Percentiles rank a stretch among this genome's conserved stretches.
Conservation (phyloP, 2,113 vertebrate species). For the Thamnophis sirtalis region DNA sequence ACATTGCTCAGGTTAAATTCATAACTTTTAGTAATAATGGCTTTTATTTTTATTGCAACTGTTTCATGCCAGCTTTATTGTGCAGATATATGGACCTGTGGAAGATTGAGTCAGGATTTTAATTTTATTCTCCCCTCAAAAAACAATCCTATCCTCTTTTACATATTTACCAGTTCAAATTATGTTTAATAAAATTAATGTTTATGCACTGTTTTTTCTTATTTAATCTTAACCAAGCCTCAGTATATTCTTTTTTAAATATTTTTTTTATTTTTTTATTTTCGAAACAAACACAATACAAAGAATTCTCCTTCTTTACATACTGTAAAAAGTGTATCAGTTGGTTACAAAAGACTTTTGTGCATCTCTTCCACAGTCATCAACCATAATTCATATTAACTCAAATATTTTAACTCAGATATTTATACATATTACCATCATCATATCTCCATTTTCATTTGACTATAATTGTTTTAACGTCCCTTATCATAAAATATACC, state of each 20-base stretch:
- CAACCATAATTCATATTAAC: too few relatives aligned
- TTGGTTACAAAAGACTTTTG: too few relatives aligned
- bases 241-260: constrained; percentile 1
- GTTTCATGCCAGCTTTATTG: background rate
- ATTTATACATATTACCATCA: too few relatives aligned
- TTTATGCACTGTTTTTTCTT: background rate
- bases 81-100: background rate
- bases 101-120: background rate
- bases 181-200: constrained; percentile 9
- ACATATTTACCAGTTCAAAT: background rate
- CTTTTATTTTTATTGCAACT: background rate
- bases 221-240: constrained; percentile 4
- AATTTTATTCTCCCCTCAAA: background rate
- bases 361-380: too few relatives aligned
- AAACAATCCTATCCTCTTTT: background rate
- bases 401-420: too few relatives aligned
- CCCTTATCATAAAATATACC: too few relatives aligned
- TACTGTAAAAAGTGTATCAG: too few relatives aligned
- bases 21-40: background rate
- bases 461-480: too few relatives aligned
- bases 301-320: too few relatives aligned
- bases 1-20: background rate
- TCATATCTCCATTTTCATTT: too few relatives aligned
- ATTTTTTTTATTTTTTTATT: too few relatives aligned
- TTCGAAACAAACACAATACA: too few relatives aligned